A percentile compares a stretch with the other conserved stretches of the same genome.
Evolutionary conservation across 2,797 vertebrate species (phyloP).

Genomic region (Vespertilio murinus): DNA sequence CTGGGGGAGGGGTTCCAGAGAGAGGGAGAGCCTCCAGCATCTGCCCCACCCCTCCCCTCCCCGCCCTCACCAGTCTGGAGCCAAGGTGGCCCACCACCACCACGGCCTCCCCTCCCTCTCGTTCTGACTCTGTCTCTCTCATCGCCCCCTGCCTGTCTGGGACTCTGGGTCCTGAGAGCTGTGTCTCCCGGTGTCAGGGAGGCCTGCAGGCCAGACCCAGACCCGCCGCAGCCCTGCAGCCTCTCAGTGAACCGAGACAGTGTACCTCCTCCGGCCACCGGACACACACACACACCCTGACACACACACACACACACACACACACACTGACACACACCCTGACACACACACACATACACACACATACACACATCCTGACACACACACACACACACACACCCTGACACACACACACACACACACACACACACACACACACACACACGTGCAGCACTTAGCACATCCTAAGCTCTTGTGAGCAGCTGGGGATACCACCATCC

Average conservation of each 20-base stretch:
- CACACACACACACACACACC: too few relatives aligned
- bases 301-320: too few relatives aligned
- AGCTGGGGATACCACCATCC: rapidly evolving
- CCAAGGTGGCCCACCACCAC: neutral
- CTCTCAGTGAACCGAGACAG: neutral
- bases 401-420: too few relatives aligned
- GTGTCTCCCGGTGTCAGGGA: neutral
- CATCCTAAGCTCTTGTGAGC: rapidly evolving
- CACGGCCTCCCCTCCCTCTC: neutral
- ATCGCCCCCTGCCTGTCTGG: neutral
- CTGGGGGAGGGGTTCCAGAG: too few relatives aligned
- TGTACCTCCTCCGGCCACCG: rapidly evolving
- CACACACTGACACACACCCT: too few relatives aligned
- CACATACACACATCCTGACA: too few relatives aligned
- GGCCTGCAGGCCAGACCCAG: neutral
- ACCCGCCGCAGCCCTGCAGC: neutral
- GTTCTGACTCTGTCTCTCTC: neutral
- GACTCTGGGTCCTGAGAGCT: neutral
- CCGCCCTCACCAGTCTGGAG: neutral
- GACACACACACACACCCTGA: too few relatives aligned
- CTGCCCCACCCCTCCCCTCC: neutral
- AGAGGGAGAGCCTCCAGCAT: neutral
- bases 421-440: too few relatives aligned
- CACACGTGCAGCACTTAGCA: too few relatives aligned
- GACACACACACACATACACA: too few relatives aligned